A percentile compares a stretch with the other conserved stretches of the same genome.
Conservation (phyloP, 2,797 vertebrate species). For the Sandelia bainsii region DNA sequence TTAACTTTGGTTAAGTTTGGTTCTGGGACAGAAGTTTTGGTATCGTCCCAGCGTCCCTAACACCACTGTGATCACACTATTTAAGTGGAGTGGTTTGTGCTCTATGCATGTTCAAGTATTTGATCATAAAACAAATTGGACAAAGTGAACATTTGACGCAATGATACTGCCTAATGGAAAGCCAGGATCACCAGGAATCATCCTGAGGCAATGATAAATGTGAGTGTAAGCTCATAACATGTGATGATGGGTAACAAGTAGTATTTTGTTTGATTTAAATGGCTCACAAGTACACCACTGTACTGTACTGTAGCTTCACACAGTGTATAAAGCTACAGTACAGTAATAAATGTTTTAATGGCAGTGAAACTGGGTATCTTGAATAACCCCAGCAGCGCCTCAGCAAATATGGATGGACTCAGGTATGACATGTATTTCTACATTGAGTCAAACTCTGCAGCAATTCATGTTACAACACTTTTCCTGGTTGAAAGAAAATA, state of each 20-base stretch:
- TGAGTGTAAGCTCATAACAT: no score
- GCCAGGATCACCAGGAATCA: no score
- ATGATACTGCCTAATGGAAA: no score
- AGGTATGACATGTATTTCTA: slow-evolving; percentile 63
- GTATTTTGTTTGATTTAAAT: background rate
- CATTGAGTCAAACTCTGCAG: slow-evolving; percentile 2
- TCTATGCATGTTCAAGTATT: no score
- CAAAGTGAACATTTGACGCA: no score
- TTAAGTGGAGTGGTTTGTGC: slow-evolving; percentile 37
- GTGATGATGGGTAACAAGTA: background rate
- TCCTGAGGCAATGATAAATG: no score
- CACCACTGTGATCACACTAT: slow-evolving; percentile 90
- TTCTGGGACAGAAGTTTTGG: slow-evolving; percentile 83
- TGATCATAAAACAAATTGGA: no score
- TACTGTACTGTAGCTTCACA: no score
- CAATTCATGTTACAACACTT: slow-evolving; percentile 13
- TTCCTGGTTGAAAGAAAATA: background rate
- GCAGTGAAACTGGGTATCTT: background rate
- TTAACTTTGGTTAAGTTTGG: slow-evolving; percentile 80
- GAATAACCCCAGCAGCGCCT: slow-evolving; percentile 71
- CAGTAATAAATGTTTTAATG: background rate
- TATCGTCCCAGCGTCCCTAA: slow-evolving; percentile 84
- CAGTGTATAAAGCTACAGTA: background rate
- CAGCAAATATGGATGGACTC: slow-evolving; percentile 83
- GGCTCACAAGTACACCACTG: background rate